Base-by-base conservation (phyloP, 2,888 invertebrate genomes). In the Euplagia quadripunctaria region DNA sequence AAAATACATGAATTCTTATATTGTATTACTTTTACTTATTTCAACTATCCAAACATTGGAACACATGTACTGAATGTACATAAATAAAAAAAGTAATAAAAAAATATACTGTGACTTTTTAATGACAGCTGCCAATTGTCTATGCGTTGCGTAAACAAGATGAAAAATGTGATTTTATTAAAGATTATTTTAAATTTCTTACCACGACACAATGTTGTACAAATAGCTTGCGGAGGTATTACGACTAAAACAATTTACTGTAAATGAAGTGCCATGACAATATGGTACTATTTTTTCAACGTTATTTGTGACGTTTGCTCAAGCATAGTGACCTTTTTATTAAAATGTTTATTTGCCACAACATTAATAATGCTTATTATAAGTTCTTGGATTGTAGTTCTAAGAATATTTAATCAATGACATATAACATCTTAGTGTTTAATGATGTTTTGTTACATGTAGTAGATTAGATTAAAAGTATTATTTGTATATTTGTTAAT, bases 331-430 rank as follows among this genome's bases (percentile, higher is more conserved):
- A 70, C 66, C 9, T 11, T 20, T 0, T 0, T 58, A 6, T 58
- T 80, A n/a, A 43, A 61, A 4, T 61, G 67, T 8, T 46, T 67
- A 20, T 58, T 68, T 20, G 14, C 17, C 2, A 71, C 77, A 43
- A 42, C 55, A 0, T n/a, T 64, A 3, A 16, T 71, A n/a, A 0
- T 0, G 71, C 61, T 61, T 61, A 20, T 61, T 14, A 71, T 79
- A 67, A 7, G 20, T 61, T 17, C 74, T 43, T 72, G 80, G 70
- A 72, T 68, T 61, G 0, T 72, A 31, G 63, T 79, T 68, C 64
- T 77, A 66, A 7, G 4, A 41, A 4, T n/a, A 61, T 41, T 80
- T 31, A 49, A 68, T 61, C n/a, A 58, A 5, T n/a, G 11, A 12
- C 16, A 58, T 68, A 66, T 31, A 49, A 20, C n/a, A n/a, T n/a